Evolutionary conservation across 2,797 vertebrate genomes (phyloP), one percentile per base, ranked within the genome.

Genomic region (Neosilurus mollespiculum): DNA sequence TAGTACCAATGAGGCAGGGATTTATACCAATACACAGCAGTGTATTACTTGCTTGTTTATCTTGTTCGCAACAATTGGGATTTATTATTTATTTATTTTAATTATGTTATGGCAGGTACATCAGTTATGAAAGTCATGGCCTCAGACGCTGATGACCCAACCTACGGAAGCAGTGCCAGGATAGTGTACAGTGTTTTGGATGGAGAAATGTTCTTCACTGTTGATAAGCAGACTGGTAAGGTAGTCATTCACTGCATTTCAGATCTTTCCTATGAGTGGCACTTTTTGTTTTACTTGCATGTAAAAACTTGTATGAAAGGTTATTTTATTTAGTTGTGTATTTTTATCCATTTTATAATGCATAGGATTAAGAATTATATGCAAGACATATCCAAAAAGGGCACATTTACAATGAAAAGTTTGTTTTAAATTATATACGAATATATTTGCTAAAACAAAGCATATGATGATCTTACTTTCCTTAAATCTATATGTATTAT

Each of bases 41-140:
- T 37, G 59, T 10, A 22, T 43, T 2, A 34, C 65, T 16, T 58
- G 59, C 49, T 20, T 81, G 66, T 37, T 80, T 84, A 67, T 75
- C 59, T 66, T 54, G 26, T 64, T 16, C 1, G 16, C 62, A 16
- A 16, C 30, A 61, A 26, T 65, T 54, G 20, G 26, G 1, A 70
- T 72, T 85, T 22, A 81, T 84, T 7, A 70, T 75, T 67, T 81
- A 62, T 81, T 81, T 22, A 77, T 56, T n/a, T 85, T 81, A 22
- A 77, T 56, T n/a, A 54, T 87, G 22, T 87, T 49, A 22, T 81
- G 86, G 88, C 94, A 99, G 98, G 97, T 89, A 98, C 98, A 0
- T 99, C 98, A 0, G 96, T 99, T 86, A 99, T 99, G 97, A 97
- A 97, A 92, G 97, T 99, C 85, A 96, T 96, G 83, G 98, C 98